Evolutionary conservation across 2,797 vertebrate genomes (phyloP), one percentile per base, ranked within the genome.

Genomic region (Phataginus tricuspis): DNA sequence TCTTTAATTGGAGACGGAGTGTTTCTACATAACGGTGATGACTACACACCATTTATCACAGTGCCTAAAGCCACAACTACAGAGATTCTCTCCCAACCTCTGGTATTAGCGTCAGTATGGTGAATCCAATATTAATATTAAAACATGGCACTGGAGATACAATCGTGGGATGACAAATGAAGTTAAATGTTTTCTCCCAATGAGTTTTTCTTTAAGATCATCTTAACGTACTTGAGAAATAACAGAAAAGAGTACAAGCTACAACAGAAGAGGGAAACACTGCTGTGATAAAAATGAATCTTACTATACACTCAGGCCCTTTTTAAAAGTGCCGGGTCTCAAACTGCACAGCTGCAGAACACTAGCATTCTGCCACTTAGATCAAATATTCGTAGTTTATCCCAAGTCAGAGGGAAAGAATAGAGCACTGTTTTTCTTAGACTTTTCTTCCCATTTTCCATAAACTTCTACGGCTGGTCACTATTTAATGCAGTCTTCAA

Each of bases 41-140:
- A 93, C 77, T 39, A 84, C 90, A 87, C 95, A 97, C 82, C 66
- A 92, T 86, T 94, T 89, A 92, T 96, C 80, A 64, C 12, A 86
- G 45, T 39, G 72, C 59, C 93, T 68, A 61, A 86, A 91, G 88
- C 82, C 14, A 7, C 86, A 83, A 92, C 78, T 25, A 89, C 39
- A 71, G 89, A 86, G 83, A 86, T 94, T 83, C 85, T 86, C 86
- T 93, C 86, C 72, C 75, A 69, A 53, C 55, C 51, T 82, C 77
- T 87, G 72, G 74, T 85, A 66, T 86, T 34, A 74, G 57, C 66
- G 45, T 88, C 93, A 83, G 74, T n/a, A 59, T 1, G 80, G 91
- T 80, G 53, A 94, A 96, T 88, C 64, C 78, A 75, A 53, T n/a
- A 80, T 91, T 93, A 83, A 92, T 74, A 94, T 80, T 90, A 94